Evolutionary conservation across 1,140 invertebrate genomes (phyloP).

Genomic region (Meteorus sp.): DNA sequence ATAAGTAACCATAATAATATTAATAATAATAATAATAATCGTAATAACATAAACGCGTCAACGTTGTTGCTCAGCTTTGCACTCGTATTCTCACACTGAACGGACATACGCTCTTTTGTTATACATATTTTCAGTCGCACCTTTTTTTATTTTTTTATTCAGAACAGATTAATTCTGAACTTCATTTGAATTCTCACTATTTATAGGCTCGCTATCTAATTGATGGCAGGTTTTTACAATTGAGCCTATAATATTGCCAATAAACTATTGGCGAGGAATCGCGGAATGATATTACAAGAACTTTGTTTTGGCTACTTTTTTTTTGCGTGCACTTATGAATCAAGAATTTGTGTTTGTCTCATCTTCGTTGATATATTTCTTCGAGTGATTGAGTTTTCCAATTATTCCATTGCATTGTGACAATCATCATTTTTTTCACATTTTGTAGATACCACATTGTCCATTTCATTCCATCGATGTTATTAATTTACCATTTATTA

Average conservation of each 20-base stretch:
- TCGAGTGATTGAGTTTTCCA: not conserved
- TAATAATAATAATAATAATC: slow-evolving; percentile 16
- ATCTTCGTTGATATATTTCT: not conserved
- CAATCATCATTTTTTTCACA: slow-evolving; percentile 6
- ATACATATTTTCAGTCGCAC: not conserved
- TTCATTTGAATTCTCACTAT: slow-evolving; percentile 20
- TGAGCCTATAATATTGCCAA: not conserved
- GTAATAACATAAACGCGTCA: slow-evolving; percentile 28
- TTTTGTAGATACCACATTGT: slow-evolving; percentile 11
- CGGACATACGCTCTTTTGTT: no score
- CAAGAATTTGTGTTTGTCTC: not conserved
- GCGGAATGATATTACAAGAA: slow-evolving; percentile 9
- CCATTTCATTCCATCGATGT: slow-evolving; percentile 9
- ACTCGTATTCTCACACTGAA: not conserved
- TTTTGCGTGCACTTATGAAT: slow-evolving; percentile 18
- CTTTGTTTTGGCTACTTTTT: slow-evolving; percentile 14
- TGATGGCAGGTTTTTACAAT: slow-evolving; percentile 1
- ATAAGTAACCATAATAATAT: slow-evolving; percentile 23
- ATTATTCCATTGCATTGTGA: slow-evolving; percentile 11
- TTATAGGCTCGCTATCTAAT: not conserved
- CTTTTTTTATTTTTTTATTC: slow-evolving; percentile 18
- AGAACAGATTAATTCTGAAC: slow-evolving; percentile 2
- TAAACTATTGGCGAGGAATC: slow-evolving; percentile 19
- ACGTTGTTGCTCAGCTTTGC: slow-evolving; percentile 10
- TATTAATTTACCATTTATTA: no score